Conservation (phyloP, 2,113 vertebrate species). For the Zingel zingel region DNA sequence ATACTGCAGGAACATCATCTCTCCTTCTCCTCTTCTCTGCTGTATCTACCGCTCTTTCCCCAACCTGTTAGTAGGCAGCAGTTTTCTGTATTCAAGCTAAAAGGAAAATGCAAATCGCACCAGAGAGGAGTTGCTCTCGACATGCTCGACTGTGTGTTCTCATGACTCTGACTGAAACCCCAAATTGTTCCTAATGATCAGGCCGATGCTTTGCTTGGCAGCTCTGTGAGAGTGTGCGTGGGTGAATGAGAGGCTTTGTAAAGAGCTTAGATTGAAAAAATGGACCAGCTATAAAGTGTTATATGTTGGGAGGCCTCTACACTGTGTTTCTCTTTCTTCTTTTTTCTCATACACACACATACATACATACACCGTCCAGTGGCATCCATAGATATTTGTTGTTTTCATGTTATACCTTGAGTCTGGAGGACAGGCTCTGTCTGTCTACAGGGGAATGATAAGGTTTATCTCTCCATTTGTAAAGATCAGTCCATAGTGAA, state of each 20-base stretch:
- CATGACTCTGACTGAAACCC: neutral
- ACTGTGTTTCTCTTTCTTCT: neutral
- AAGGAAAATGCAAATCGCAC: neutral
- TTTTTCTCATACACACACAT: neutral
- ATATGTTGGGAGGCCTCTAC: neutral
- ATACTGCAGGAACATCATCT: neutral
- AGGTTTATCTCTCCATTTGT: neutral
- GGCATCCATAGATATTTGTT: neutral
- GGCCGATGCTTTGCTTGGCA: neutral
- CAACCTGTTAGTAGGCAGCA: neutral
- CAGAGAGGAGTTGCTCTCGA: neutral
- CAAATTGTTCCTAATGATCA: constrained; percentile 25
- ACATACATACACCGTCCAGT: neutral
- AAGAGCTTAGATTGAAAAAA: constrained; percentile 4
- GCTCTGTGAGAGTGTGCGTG: constrained; percentile 30
- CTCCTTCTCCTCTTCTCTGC: neutral
- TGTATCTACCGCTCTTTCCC: neutral
- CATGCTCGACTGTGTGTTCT: neutral
- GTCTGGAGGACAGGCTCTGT: neutral
- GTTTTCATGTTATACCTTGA: neutral
- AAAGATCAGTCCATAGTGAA: neutral
- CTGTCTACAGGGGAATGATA: neutral
- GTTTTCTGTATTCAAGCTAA: neutral
- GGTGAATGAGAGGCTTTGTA: constrained; percentile 13
- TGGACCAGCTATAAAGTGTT: neutral